phyloP scores from a whole-genome alignment of 1,140 invertebrate genomes.

The Leptinotarsa defecta region DNA sequence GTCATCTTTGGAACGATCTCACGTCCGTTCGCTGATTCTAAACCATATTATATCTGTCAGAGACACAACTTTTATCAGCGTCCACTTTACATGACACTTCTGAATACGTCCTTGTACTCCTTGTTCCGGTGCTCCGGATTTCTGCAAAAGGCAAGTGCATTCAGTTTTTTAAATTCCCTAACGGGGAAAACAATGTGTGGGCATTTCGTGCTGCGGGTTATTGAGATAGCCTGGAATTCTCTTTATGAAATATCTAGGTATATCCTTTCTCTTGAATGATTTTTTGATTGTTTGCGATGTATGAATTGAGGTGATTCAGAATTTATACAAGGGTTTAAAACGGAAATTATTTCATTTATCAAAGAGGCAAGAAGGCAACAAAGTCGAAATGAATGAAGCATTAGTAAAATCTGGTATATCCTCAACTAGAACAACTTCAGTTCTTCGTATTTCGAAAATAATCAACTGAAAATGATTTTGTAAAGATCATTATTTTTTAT shows the following conservation, averaged over 20 bases:
- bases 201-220: conserved; percentile 4
- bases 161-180: neutral
- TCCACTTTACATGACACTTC: conserved; percentile 27
- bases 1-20: conserved; percentile 28
- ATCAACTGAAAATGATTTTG: no score
- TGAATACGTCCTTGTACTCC: conserved; percentile 4
- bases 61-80: conserved; percentile 13
- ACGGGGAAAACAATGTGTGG: neutral
- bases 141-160: conserved; percentile 13
- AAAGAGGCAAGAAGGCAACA: no score
- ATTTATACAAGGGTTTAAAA: no score
- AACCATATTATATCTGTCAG: conserved; percentile 24
- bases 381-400: no score
- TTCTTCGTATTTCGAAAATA: no score
- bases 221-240: conserved; percentile 1
- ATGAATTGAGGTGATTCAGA: no score
- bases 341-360: no score
- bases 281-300: neutral
- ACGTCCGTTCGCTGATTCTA: conserved; percentile 20
- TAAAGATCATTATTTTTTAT: no score
- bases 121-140: conserved; percentile 23
- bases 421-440: no score
- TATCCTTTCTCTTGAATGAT: neutral
- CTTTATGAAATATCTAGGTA: neutral
- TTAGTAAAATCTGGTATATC: no score